Conservation (phyloP, 2,113 vertebrate genomes). For the Sclerurus mexicanus region DNA sequence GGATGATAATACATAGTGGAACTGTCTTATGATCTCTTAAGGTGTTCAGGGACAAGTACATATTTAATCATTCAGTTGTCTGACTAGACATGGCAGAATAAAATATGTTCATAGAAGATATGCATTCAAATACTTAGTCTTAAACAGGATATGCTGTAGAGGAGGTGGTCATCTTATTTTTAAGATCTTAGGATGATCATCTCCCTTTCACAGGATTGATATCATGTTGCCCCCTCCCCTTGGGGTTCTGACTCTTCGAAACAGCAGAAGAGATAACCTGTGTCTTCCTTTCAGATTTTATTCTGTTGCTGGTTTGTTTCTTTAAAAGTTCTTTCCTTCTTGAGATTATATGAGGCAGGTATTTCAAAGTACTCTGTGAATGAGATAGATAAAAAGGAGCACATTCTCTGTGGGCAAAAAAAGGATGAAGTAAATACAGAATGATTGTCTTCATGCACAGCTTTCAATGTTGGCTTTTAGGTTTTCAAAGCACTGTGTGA, state of each 20-base stretch:
- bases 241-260: background rate
- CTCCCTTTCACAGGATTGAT: background rate
- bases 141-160: background rate
- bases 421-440: background rate
- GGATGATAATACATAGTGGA: background rate
- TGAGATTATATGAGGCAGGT: background rate
- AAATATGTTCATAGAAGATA: background rate
- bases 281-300: background rate
- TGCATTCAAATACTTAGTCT: background rate
- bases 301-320: background rate
- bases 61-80: slow-evolving; percentile 14
- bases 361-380: background rate
- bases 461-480: background rate
- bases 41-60: background rate
- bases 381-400: background rate
- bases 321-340: background rate
- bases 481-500: background rate
- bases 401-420: background rate
- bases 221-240: background rate
- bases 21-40: background rate
- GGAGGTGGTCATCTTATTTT: background rate
- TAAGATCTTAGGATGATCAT: background rate
- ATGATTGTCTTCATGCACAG: background rate
- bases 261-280: background rate
- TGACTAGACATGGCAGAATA: background rate